A percentile compares a stretch with the other conserved stretches of the same genome.
phyloP scores from a whole-genome alignment of 2,888 invertebrate species.

The Mechanitis messenoides region DNA sequence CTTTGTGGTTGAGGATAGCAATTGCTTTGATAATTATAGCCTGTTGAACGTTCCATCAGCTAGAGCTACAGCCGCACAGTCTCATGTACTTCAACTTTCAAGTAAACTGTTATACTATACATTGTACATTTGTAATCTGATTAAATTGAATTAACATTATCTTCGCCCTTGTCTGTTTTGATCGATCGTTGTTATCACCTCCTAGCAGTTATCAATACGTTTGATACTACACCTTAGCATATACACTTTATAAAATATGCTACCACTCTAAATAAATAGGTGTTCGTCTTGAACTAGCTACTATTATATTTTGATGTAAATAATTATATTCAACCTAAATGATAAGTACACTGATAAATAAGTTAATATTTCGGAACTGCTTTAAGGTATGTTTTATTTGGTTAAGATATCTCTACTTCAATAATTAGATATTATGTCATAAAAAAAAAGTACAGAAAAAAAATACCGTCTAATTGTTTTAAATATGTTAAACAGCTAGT shows the following conservation, averaged over 20 bases:
- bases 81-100: not conserved
- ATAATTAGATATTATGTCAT: too few species aligned
- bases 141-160: slow-evolving; percentile 16
- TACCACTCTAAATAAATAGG: not conserved
- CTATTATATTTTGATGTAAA: too few species aligned
- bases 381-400: slow-evolving; percentile 5
- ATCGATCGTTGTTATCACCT: slow-evolving; percentile 24
- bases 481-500: too few species aligned
- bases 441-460: too few species aligned
- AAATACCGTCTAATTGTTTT: too few species aligned
- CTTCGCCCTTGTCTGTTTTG: slow-evolving; percentile 18
- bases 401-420: too few species aligned
- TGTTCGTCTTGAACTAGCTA: too few species aligned
- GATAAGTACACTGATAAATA: not conserved
- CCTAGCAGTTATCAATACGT: slow-evolving; percentile 17
- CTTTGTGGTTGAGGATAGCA: slow-evolving; percentile 25
- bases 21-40: slow-evolving; percentile 30
- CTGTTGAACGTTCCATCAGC: slow-evolving; percentile 23
- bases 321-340: not conserved
- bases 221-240: slow-evolving; percentile 10
- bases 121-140: not conserved
- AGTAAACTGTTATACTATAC: not conserved
- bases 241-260: slow-evolving; percentile 2
- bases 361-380: slow-evolving; percentile 3
- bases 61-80: slow-evolving; percentile 7